phyloP scores from a whole-genome alignment of 1,140 invertebrate genomes.

The Bombus vancouverensis region DNA sequence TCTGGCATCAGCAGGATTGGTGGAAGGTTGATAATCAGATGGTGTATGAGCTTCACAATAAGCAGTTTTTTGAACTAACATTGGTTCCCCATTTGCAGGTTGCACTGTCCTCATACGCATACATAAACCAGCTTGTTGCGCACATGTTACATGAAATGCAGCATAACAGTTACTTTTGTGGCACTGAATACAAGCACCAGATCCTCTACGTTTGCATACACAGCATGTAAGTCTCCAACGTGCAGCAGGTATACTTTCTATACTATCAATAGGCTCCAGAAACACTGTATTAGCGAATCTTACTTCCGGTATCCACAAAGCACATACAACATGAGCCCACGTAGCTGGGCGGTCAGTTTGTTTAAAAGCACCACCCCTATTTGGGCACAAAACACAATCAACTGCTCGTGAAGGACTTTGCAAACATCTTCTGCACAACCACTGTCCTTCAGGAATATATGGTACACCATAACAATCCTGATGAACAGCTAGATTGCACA shows the following conservation, averaged over 20 bases:
- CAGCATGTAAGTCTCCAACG: constrained; percentile 98
- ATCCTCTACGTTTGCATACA: constrained; percentile 96
- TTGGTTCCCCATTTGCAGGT: constrained; percentile 87
- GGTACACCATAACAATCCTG: constrained; percentile 99
- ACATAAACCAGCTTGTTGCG: constrained; percentile 96
- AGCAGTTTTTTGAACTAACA: constrained; percentile 96
- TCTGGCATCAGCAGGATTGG: constrained; percentile 79
- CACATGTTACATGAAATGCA: constrained; percentile 99
- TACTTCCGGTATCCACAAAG: constrained; percentile 98
- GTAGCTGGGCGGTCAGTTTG: constrained; percentile 95
- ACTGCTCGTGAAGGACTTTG: constrained; percentile 97
- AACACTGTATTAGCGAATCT: constrained; percentile 98
- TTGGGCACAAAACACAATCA: constrained; percentile 98
- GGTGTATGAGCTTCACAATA: constrained; percentile 98
- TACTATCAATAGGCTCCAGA: constrained; percentile 98
- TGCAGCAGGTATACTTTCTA: constrained; percentile 96
- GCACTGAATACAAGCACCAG: constrained; percentile 99
- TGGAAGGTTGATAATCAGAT: constrained; percentile 85
- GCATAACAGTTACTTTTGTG: constrained; percentile 98
- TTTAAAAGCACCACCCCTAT: constrained; percentile 99
- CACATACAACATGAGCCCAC: constrained; percentile 99
- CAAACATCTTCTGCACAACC: constrained; percentile 97
- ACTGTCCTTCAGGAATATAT: constrained; percentile 99
- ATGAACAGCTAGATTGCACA: constrained; percentile 99
- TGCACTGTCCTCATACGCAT: constrained; percentile 98